A percentile compares a stretch with the other conserved stretches of the same genome.
Evolutionary conservation across 2,113 vertebrate genomes (phyloP).

Genomic region (Columba livia): DNA sequence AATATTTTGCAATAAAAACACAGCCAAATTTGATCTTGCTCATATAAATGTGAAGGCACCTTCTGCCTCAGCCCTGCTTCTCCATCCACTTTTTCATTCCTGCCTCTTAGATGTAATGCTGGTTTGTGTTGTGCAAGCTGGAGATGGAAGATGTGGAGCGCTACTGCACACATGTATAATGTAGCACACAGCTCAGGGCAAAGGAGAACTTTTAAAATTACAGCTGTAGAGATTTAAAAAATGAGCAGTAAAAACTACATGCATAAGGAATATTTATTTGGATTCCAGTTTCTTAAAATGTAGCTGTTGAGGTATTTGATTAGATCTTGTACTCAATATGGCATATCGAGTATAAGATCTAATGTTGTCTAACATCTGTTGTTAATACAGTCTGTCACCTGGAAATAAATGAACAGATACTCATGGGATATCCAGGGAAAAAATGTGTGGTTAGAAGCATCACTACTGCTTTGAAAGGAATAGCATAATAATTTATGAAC

Average conservation of each 20-base stretch:
- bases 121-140: background rate
- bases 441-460: background rate
- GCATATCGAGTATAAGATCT: background rate
- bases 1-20: background rate
- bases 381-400: conserved; percentile 32
- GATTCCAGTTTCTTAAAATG: background rate
- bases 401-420: conserved; percentile 15
- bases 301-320: conserved; percentile 27
- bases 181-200: background rate
- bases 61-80: background rate
- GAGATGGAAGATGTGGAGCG: background rate
- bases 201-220: background rate
- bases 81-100: background rate
- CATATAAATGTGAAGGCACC: background rate
- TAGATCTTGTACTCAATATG: background rate
- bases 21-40: background rate
- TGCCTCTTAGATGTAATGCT: background rate
- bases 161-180: background rate
- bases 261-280: conserved; percentile 6
- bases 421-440: background rate
- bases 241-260: background rate
- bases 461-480: background rate
- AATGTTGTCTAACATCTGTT: conserved; percentile 24
- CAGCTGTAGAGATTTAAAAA: background rate
- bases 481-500: conserved; percentile 18